These are phyloP conservation scores for Siderastrea siderea DNA, from an alignment of 92 coral and sea anemone species.

Conservation along the genomic window DNA sequence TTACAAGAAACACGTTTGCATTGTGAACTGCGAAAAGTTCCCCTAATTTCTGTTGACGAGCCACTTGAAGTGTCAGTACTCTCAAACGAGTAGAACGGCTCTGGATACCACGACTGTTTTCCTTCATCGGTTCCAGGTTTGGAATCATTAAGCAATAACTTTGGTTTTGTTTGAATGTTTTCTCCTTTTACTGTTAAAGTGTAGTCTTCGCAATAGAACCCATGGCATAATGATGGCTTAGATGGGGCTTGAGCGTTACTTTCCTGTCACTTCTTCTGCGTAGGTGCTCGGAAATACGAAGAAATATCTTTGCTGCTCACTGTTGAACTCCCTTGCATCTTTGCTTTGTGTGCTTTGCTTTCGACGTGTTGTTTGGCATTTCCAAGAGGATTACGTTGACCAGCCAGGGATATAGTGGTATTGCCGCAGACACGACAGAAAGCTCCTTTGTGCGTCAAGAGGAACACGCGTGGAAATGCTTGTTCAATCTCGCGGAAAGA, in stretches of 20 bases:
- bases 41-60: slow-evolving; percentile 12
- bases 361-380: slow-evolving; percentile 41
- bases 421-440: slow-evolving; percentile 41
- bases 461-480: slow-evolving; percentile 34
- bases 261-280: slow-evolving; percentile 36
- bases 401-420: slow-evolving; percentile 13
- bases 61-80: slow-evolving; percentile 22
- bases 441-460: slow-evolving; percentile 30
- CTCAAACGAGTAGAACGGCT: slow-evolving; percentile 26
- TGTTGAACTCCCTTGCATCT: slow-evolving; percentile 29
- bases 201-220: slow-evolving; percentile 13
- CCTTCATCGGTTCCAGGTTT: slow-evolving; percentile 56
- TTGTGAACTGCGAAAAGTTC: slow-evolving; percentile 19
- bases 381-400: slow-evolving; percentile 36
- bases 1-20: slow-evolving; percentile 49
- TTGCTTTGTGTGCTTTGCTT: slow-evolving; percentile 22
- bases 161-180: slow-evolving; percentile 32
- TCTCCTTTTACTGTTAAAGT: slow-evolving; percentile 16
- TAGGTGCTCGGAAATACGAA: slow-evolving; percentile 37
- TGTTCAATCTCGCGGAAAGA: slow-evolving; percentile 37
- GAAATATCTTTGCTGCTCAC: slow-evolving; percentile 47
- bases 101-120: slow-evolving; percentile 57
- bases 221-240: slow-evolving; percentile 54
- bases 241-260: slow-evolving; percentile 43
- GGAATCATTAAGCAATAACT: slow-evolving; percentile 32